phyloP scores from a whole-genome alignment of 2,888 invertebrate genomes.

The Leptopilina drosophilae region DNA sequence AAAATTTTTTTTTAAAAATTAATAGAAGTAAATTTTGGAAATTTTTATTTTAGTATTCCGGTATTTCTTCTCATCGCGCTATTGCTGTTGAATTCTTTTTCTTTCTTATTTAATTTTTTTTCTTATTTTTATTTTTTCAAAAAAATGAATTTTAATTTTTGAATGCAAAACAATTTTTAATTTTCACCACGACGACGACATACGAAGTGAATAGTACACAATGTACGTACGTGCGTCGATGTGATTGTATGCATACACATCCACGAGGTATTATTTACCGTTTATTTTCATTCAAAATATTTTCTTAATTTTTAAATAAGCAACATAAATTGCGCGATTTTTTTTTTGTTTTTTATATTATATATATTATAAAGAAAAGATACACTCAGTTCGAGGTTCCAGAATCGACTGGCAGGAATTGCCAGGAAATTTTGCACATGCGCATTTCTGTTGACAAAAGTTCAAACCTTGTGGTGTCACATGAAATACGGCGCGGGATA shows the following conservation, averaged over 20 bases:
- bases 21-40: not conserved
- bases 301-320: slow-evolving; percentile 20
- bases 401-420: slow-evolving; percentile 16
- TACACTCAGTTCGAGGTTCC: slow-evolving; percentile 25
- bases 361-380: not conserved
- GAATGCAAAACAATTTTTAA: slow-evolving; percentile 14
- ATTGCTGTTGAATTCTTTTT: too few species aligned
- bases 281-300: slow-evolving; percentile 12
- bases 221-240: slow-evolving; percentile 32
- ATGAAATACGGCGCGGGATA: slow-evolving; percentile 7
- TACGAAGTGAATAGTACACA: slow-evolving; percentile 23
- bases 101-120: too few species aligned
- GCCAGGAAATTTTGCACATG: slow-evolving; percentile 29
- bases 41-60: not conserved
- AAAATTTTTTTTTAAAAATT: not conserved
- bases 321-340: slow-evolving; percentile 33
- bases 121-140: too few species aligned
- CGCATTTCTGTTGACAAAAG: slow-evolving; percentile 13
- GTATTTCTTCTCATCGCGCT: not conserved
- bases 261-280: not conserved
- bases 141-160: not conserved
- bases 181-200: slow-evolving; percentile 24
- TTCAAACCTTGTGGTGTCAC: slow-evolving; percentile 26
- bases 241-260: slow-evolving; percentile 38
- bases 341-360: not conserved